Evolutionary conservation across 2,797 vertebrate genomes (phyloP), one percentile per base, ranked within the genome.

Genomic region (Pseudopleuronectes americanus): DNA sequence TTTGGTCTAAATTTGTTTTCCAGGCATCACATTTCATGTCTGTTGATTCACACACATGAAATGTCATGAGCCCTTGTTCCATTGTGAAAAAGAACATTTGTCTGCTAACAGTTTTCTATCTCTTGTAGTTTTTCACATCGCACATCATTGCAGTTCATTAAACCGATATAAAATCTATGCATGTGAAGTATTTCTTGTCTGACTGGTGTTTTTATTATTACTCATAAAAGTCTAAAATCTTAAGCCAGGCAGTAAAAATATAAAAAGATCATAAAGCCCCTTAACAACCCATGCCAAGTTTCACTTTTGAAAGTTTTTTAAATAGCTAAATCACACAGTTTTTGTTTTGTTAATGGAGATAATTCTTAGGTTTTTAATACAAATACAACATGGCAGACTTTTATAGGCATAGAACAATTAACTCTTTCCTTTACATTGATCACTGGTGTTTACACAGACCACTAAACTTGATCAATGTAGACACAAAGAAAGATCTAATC

Each of bases 41-140:
- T 79, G 65, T 54, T 51, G 8, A 72, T n/a, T 79, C 55, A 57
- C 57, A 23, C 45, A 31, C 68, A 62, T 48, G 5, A 36, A 66
- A 5, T 59, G 59, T 43, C 76, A 57, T 57, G 73, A 74, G 12
- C 36, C 43, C 47, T 73, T 47, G 47, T 68, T 38, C 38, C 21
- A 49, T 21, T 6, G 2, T 67, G 53, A 61, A 8, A 36, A 26
- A 62, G 21, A 22, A 51, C 16, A 22, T 68, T 68, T 69, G 22
- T 64, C 62, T 65, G 17, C 4, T 23, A 49, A 52, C 55, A 13
- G 24, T 68, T 73, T 77, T 45, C n/a, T 58, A 57, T 67, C 24
- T 14, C 53, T 62, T 59, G 21, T 60, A 61, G 64, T 64, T 82
- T 88, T 84, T 62, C 71, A 79, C 22, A 78, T 83, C 33, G 23